Conservation (phyloP, 2,113 vertebrate species). For the Sceloporus undulatus region DNA sequence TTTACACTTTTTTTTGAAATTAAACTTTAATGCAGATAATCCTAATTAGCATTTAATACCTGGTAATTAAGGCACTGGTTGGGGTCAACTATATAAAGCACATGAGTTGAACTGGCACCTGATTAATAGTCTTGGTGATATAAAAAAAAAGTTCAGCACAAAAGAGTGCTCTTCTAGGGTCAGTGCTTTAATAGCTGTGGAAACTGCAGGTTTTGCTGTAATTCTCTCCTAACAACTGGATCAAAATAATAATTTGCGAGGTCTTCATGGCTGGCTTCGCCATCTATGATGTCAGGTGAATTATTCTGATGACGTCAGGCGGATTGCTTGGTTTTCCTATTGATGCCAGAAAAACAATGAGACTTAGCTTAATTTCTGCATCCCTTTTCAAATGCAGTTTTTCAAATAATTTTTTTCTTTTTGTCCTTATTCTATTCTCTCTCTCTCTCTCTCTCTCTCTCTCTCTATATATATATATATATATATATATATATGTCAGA, state of each 20-base stretch:
- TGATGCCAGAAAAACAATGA: background rate
- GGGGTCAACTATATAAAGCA: constrained; percentile 72
- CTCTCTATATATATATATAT: no score
- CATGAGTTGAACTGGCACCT: constrained; percentile 74
- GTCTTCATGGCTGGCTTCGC: constrained; percentile 61
- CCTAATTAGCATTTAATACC: constrained; percentile 85
- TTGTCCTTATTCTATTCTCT: background rate
- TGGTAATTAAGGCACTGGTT: constrained; percentile 78
- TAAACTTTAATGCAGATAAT: constrained; percentile 82
- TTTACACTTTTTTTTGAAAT: constrained; percentile 82
- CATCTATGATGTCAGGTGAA: constrained; percentile 68
- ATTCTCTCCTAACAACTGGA: constrained; percentile 69
- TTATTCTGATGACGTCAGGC: constrained; percentile 64
- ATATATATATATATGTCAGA: no score
- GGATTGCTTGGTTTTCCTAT: constrained; percentile 42
- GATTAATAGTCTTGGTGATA: constrained; percentile 78
- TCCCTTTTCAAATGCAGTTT: constrained; percentile 32
- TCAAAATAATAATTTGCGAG: constrained; percentile 75
- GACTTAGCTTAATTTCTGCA: constrained; percentile 2
- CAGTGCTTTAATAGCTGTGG: constrained; percentile 76
- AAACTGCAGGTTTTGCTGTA: constrained; percentile 72
- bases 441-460: no score
- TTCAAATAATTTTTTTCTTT: background rate
- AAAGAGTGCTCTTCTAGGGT: constrained; percentile 68
- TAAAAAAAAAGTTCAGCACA: constrained; percentile 67